Conservation (phyloP, 2,797 vertebrate genomes). For the Remorina albescens region DNA sequence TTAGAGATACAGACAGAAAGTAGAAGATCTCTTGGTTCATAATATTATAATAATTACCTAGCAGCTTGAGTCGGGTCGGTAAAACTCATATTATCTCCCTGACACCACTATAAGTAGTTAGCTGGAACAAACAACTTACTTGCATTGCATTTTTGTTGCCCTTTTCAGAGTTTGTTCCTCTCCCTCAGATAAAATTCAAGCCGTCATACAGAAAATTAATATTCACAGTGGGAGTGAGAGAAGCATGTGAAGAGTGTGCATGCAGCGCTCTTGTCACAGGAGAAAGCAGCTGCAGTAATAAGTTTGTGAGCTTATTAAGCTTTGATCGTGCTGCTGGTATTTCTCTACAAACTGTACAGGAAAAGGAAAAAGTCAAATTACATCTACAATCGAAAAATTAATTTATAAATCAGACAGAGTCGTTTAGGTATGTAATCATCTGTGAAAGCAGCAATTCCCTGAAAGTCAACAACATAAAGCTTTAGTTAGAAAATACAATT, state of each 20-base stretch:
- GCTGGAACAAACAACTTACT: background rate
- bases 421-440: slow-evolving; percentile 60
- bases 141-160: background rate
- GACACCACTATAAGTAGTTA: too few species aligned
- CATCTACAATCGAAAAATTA: slow-evolving; percentile 37
- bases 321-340: slow-evolving; percentile 11
- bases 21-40: too few species aligned
- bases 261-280: background rate
- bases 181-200: slow-evolving; percentile 3
- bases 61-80: too few species aligned
- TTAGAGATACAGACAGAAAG: too few species aligned
- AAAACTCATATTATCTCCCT: too few species aligned
- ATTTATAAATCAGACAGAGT: slow-evolving; percentile 41
- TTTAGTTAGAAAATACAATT: slow-evolving; percentile 63
- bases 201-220: background rate
- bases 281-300: background rate
- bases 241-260: slow-evolving; percentile 2
- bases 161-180: background rate
- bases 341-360: slow-evolving; percentile 14
- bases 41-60: too few species aligned
- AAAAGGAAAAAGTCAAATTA: slow-evolving; percentile 37
- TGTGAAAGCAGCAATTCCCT: slow-evolving; percentile 52
- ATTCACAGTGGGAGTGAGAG: slow-evolving; percentile 10
- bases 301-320: slow-evolving; percentile 16
- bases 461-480: slow-evolving; percentile 60